Evolutionary conservation across 2,888 invertebrate species (phyloP), one percentile per base, ranked within the genome.

Genomic region (Coenonympha arcania): DNA sequence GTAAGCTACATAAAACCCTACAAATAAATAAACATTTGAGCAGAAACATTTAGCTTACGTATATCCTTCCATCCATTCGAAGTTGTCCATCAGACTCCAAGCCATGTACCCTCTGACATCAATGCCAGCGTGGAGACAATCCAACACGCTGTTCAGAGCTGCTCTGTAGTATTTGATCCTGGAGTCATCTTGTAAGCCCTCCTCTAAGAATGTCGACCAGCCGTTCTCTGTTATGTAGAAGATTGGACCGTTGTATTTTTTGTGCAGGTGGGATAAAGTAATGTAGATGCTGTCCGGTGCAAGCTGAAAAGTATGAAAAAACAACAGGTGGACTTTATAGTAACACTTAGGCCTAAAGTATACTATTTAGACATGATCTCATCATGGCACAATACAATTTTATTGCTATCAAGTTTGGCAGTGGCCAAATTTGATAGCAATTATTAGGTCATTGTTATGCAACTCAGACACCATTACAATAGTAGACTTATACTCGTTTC

Each of bases 61-160:
- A 58, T 88, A 90, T 30, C 90, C 90, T 39, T 69, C 61, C 50
- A 74, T 69, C 90, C 90, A 91, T 66, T 91, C 90, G 58, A 90
- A 89, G 65, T 89, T 90, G 60, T 92, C 91, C 77, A 90, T 79
- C 4, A 91, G 69, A 52, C 89, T 89, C 90, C 91, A 90, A 1
- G 87, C 87, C 55, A 88, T 87, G 66, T 90, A 91, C 0, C 88
- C 89, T 42, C 68, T 71, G 0, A 88, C 70, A 19, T 81, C 71
- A 16, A 86, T 76, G 0, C 85, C 86, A 18, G 78, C 85, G 4
- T 86, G 80, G 8, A 88, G 57, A 0, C 76, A 69, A 24, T 87
- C 73, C 19, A 88, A 57, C 1, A 81, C 65, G 50, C 76, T 80
- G 34, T 78, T 72, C 48, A 88, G 62, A 5, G 88, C 80, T 0